phyloP scores from a whole-genome alignment of 53 echinoderm and acorn worm species.

The Patiria pectinifera region DNA sequence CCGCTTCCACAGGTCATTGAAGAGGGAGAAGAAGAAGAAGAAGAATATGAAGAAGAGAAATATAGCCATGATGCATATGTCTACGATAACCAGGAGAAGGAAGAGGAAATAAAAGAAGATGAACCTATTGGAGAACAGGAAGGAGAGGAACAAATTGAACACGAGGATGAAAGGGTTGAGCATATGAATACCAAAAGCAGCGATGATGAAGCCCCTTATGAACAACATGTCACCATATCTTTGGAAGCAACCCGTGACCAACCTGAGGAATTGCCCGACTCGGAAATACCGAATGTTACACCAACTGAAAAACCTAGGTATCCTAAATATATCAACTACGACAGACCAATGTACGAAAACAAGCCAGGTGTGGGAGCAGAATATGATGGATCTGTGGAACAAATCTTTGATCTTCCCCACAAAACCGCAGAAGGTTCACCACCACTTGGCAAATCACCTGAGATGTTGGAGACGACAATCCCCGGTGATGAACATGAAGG shows the following conservation, averaged over 20 bases:
- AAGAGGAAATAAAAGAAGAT: background rate
- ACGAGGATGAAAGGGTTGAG: background rate
- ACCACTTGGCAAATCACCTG: background rate
- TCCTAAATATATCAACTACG: constrained; percentile 26
- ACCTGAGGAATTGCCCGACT: background rate
- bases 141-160: background rate
- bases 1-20: constrained; percentile 30
- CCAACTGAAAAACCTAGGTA: constrained; percentile 16
- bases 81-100: background rate
- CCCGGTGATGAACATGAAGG: background rate
- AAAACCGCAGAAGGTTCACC: background rate
- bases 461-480: background rate
- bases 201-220: background rate
- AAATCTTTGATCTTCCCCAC: background rate
- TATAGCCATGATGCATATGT: background rate
- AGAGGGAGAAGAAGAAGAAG: constrained; percentile 46
- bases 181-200: background rate
- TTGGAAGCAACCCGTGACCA: background rate
- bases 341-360: background rate
- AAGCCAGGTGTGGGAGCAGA: background rate
- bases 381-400: background rate
- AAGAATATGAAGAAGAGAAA: constrained; percentile 5
- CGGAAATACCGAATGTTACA: background rate
- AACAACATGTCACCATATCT: background rate
- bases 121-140: background rate